Conservation (phyloP, 2,888 invertebrate species). For the Aradus depressus region DNA sequence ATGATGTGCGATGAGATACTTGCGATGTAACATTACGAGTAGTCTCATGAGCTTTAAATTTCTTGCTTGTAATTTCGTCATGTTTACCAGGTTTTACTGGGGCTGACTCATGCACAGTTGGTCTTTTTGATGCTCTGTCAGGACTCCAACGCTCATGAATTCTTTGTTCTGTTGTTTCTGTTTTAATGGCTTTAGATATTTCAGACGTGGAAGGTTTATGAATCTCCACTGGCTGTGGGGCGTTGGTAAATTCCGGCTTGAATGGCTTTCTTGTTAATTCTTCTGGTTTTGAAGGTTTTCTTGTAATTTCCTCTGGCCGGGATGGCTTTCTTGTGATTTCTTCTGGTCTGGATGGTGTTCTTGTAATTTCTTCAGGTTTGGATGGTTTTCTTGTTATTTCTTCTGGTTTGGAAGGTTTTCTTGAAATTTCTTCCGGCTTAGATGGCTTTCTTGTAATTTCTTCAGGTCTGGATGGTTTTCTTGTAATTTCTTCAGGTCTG, state of each 20-base stretch:
- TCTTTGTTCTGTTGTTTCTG: background rate
- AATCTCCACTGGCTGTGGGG: too few species aligned
- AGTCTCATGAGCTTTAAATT: too few species aligned
- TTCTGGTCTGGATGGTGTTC: background rate
- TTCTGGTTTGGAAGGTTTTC: constrained; percentile 9
- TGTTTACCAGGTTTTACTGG: too few species aligned
- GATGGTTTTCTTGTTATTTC: background rate
- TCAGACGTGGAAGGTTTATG: too few species aligned
- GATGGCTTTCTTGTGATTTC: constrained; percentile 9
- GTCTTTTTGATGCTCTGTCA: too few species aligned
- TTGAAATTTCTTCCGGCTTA: background rate
- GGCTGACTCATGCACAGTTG: too few species aligned
- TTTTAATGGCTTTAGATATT: too few species aligned
- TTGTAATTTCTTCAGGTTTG: background rate
- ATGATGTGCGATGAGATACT: too few species aligned
- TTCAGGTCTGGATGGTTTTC: background rate
- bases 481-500: constrained; percentile 2
- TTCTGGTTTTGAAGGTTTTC: constrained; percentile 12
- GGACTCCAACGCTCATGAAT: too few species aligned
- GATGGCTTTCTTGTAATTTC: constrained; percentile 13
- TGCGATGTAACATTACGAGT: too few species aligned
- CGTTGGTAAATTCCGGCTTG: too few species aligned
- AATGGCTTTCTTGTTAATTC: constrained; percentile 4
- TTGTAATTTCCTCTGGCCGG: constrained; percentile 9
- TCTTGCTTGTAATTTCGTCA: too few species aligned